Evolutionary conservation across 2,113 vertebrate species (phyloP).

Genomic region (Diphyllodes magnificus): DNA sequence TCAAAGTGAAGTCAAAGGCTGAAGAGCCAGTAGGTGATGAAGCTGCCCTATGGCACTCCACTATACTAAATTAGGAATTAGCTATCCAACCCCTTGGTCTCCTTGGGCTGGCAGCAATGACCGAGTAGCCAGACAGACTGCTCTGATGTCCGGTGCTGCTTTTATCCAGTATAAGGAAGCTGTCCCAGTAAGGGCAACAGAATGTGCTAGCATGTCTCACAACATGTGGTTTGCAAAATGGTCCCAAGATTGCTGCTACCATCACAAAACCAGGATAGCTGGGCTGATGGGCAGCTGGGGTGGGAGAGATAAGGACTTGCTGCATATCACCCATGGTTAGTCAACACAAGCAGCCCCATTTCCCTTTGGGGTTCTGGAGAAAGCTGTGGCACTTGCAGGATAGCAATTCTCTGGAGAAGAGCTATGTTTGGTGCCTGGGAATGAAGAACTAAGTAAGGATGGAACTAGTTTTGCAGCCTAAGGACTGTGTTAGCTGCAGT

Average conservation of each 20-base stretch:
- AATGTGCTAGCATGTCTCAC: background rate
- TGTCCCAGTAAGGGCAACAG: background rate
- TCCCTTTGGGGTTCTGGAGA: background rate
- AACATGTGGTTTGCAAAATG: rapidly evolving
- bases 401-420: background rate
- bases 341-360: background rate
- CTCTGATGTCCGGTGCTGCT: background rate
- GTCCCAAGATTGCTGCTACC: background rate
- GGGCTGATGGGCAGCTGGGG: background rate
- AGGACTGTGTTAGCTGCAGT: background rate
- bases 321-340: rapidly evolving
- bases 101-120: background rate
- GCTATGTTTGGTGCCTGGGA: background rate
- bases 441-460: background rate
- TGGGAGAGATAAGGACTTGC: background rate
- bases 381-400: background rate
- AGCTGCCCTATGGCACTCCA: background rate
- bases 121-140: rapidly evolving
- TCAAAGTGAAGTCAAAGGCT: background rate
- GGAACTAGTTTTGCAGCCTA: background rate
- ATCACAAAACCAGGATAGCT: background rate
- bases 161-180: background rate
- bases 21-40: background rate
- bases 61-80: background rate
- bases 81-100: rapidly evolving